Evolutionary conservation across 2,797 vertebrate genomes (phyloP), one percentile per base, ranked within the genome.

Genomic region (Glyptemys insculpta): DNA sequence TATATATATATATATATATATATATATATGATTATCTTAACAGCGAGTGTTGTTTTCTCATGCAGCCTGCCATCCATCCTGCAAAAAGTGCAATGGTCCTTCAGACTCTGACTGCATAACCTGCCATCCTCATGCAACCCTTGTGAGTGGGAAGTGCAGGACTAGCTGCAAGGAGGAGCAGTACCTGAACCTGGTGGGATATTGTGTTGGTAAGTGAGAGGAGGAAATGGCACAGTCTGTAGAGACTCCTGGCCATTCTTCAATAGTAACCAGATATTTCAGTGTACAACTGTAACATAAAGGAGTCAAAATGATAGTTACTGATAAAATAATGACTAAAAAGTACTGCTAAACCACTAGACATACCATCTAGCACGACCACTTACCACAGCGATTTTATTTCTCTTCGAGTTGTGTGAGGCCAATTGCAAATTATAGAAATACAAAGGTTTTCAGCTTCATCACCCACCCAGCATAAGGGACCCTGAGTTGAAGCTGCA

Each of bases 61-160:
- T 19, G 34, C 95, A 99, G 99, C 97, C 7, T 99, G 99, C 93
- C 99, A 99, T 87, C 99, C 99, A 0, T 98, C 99, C 90, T 99
- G 99, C 94, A 98, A 97, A 97, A 98, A 97, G 0, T 99, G 99
- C 95, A 97, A 12, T 0, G 99, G 99, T 6, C 97, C 99, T 0
- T 99, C 98, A 2, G 99, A 99, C 27, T 96, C 97, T 1, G 99
- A 99, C 90, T 99, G 99, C 94, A 88, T 97, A 16, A 97, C 98
- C 86, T 99, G 99, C 90, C 98, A 99, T 11, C 98, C 97, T 12
- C 98, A 97, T 0, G 96, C 98, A 8, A 94, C 97, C 59, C 96
- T 99, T 2, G 97, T 96, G 23, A 83, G 37, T 3, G 99, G 99
- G 47, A 98, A 81, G 97, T 99, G 99, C 97, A 97, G 97, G 90